phyloP scores from a whole-genome alignment of 2,888 invertebrate genomes.

The Caenorhabditis imperialis region DNA sequence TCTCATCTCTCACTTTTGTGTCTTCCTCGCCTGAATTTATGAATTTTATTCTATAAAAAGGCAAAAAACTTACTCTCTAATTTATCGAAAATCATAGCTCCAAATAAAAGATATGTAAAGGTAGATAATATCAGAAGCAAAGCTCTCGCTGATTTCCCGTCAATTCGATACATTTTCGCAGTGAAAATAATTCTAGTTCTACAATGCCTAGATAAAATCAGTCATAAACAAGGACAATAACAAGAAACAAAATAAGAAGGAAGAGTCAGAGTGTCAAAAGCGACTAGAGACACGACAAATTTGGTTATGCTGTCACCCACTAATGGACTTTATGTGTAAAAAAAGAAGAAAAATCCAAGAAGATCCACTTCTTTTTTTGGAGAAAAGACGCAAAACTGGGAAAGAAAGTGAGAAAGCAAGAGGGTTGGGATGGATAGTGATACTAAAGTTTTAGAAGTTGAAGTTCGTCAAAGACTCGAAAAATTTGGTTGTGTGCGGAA shows the following conservation, averaged over 20 bases:
- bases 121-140: conserved; percentile 97
- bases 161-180: conserved; percentile 27
- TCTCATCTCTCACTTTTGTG: conserved; percentile 51
- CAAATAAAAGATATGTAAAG: conserved; percentile 96
- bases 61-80: conserved; percentile 29
- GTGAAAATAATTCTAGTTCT: background rate
- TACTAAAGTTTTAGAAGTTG: conserved; percentile 34
- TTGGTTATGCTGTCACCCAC: conserved; percentile 46
- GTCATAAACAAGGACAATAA: background rate
- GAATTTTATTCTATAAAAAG: background rate
- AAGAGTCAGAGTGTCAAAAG: conserved; percentile 1
- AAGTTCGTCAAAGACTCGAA: conserved; percentile 38
- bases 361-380: conserved; percentile 34
- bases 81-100: conserved; percentile 96
- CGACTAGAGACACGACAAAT: conserved; percentile 34
- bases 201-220: background rate
- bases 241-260: conserved; percentile 4
- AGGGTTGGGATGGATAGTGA: conserved; percentile 19
- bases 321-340: conserved; percentile 48
- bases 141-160: conserved; percentile 85
- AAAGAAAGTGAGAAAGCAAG: conserved; percentile 14
- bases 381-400: conserved; percentile 1
- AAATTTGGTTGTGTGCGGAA: conserved; percentile 45
- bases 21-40: conserved; percentile 33
- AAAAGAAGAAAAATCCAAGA: conserved; percentile 25